Conservation (phyloP, 2,113 vertebrate genomes). For the Misgurnus mizolepis region DNA sequence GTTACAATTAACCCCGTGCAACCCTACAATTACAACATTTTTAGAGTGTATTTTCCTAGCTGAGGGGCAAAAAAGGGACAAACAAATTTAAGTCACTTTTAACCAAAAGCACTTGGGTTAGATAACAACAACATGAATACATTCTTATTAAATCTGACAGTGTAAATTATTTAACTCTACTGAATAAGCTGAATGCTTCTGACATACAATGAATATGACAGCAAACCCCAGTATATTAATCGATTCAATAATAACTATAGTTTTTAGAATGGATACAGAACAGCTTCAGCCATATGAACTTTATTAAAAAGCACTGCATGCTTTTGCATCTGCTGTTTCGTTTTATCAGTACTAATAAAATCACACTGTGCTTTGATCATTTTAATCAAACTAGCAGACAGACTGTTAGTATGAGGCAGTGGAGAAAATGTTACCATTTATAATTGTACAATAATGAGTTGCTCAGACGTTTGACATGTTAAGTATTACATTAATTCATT, state of each 20-base stretch:
- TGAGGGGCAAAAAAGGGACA: too few species aligned
- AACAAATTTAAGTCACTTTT: background rate
- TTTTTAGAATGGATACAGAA: background rate
- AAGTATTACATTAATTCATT: too few species aligned
- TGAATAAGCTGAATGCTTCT: background rate
- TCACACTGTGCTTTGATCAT: background rate
- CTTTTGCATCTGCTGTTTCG: background rate
- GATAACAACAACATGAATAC: background rate
- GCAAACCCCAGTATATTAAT: conserved; percentile 11
- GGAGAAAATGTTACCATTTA: background rate
- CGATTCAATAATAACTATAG: background rate
- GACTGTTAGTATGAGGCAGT: background rate
- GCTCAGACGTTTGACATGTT: too few species aligned
- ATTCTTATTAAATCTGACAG: too few species aligned
- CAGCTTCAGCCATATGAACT: conserved; percentile 13
- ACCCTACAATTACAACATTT: too few species aligned
- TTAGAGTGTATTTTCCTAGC: too few species aligned
- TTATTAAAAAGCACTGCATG: conserved; percentile 1
- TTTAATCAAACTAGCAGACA: background rate
- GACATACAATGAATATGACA: background rate
- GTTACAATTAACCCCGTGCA: too few species aligned
- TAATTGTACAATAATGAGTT: too few species aligned
- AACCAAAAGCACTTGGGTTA: conserved; percentile 1
- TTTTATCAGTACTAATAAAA: background rate
- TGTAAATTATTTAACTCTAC: too few species aligned